Evolutionary conservation across 2,113 vertebrate species (phyloP).

Genomic region (Percopsis transmontana): DNA sequence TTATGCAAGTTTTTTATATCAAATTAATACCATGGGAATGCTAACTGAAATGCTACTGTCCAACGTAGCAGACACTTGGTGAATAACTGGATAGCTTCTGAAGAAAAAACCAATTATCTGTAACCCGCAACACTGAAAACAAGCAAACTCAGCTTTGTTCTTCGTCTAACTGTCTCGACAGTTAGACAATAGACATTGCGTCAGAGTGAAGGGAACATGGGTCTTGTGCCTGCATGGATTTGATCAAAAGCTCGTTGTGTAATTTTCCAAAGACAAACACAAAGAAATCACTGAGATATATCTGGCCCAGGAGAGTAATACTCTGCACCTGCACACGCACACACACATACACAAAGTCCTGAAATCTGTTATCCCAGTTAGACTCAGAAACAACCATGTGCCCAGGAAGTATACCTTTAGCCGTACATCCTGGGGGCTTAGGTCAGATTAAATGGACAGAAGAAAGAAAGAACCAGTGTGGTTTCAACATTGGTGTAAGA

Average conservation of each 20-base stretch:
- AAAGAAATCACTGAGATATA: conserved; percentile 9
- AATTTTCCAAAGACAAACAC: conserved; percentile 28
- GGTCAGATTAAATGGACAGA: conserved; percentile 22
- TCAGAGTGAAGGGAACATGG: neutral
- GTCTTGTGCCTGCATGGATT: conserved; percentile 19
- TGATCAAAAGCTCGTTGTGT: conserved; percentile 32
- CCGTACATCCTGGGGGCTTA: conserved; percentile 22
- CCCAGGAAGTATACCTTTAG: conserved; percentile 31
- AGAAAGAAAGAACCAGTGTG: conserved; percentile 18
- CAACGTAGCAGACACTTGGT: conserved; percentile 5
- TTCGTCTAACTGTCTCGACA: too few species aligned
- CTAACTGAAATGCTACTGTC: conserved; percentile 31
- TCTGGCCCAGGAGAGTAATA: conserved; percentile 13
- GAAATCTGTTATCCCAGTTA: conserved; percentile 36
- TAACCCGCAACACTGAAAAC: neutral
- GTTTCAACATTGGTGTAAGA: neutral
- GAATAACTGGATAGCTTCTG: conserved; percentile 21
- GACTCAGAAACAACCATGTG: conserved; percentile 15
- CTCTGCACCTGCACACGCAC: conserved; percentile 41
- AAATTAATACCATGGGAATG: conserved; percentile 19
- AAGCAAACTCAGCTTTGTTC: too few species aligned
- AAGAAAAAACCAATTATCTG: conserved; percentile 31
- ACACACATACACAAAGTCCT: conserved; percentile 4
- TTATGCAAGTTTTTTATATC: conserved; percentile 19
- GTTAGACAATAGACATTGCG: conserved; percentile 1